These are phyloP conservation scores for Aphidius ervi DNA, from an alignment of 1,140 invertebrate species.

Conservation along the genomic window DNA sequence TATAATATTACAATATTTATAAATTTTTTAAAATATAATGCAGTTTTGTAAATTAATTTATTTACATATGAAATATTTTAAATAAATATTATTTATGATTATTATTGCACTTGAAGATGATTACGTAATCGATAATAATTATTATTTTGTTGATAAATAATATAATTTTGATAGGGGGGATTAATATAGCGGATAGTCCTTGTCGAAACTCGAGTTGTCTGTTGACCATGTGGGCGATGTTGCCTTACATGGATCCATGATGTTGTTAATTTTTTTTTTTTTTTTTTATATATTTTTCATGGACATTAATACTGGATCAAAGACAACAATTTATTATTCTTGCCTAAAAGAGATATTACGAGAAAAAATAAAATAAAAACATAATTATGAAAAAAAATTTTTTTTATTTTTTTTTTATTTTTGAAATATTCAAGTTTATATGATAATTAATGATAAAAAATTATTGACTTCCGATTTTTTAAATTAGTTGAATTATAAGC, in stretches of 20 bases:
- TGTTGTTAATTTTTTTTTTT: background rate
- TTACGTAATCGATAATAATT: background rate
- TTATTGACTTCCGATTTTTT: too few species aligned
- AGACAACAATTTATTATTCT: background rate
- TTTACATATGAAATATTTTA: too few species aligned
- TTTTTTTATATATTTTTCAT: constrained; percentile 11
- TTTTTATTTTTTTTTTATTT: background rate
- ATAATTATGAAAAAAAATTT: background rate
- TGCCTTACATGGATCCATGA: constrained; percentile 32
- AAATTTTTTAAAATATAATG: too few species aligned
- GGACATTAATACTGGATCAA: constrained; percentile 11
- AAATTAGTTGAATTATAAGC: too few species aligned
- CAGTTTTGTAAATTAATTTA: too few species aligned
- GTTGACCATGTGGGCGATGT: constrained; percentile 33
- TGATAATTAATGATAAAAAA: too few species aligned
- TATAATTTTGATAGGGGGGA: background rate
- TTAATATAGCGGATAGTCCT: constrained; percentile 25
- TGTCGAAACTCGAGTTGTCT: constrained; percentile 30
- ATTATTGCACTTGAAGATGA: too few species aligned
- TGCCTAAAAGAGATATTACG: background rate
- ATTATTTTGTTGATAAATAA: constrained; percentile 7
- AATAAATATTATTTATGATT: too few species aligned
- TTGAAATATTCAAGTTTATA: too few species aligned
- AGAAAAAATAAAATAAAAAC: background rate
- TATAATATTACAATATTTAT: too few species aligned